Conservation (phyloP, 2,113 vertebrate species). For the Corvus moneduloides region DNA sequence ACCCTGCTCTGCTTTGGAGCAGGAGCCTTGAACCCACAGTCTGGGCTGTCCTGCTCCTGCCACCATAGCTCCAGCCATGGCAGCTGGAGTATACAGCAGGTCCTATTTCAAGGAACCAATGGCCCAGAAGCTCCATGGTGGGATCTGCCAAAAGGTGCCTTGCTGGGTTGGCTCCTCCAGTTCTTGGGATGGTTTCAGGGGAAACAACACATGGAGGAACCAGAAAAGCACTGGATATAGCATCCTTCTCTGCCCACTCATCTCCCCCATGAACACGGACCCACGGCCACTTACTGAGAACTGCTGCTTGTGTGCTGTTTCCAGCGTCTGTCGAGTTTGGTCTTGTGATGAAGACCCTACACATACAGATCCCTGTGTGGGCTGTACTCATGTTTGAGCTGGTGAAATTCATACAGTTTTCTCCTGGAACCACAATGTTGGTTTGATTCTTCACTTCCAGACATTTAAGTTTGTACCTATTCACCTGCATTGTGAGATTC, state of each 20-base stretch:
- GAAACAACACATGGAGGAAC: fast-evolving
- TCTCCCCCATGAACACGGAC: not conserved
- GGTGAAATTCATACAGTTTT: not conserved
- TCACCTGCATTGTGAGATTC: not conserved
- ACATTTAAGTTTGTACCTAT: not conserved
- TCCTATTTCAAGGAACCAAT: not conserved
- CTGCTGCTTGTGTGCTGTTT: fast-evolving
- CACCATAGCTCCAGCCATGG: not conserved
- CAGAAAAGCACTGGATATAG: fast-evolving
- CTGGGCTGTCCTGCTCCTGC: not conserved
- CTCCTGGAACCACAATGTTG: fast-evolving
- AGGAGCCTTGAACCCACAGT: not conserved
- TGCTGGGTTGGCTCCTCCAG: not conserved
- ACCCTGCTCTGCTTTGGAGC: not conserved
- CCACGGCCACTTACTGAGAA: not conserved
- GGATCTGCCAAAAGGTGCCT: not conserved
- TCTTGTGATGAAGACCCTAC: not conserved
- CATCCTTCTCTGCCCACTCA: not conserved
- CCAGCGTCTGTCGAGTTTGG: not conserved
- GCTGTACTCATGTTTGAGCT: fast-evolving
- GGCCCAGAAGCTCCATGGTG: not conserved
- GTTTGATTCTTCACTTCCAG: not conserved
- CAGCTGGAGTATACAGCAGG: not conserved
- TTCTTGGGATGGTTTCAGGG: fast-evolving
- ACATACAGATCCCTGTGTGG: fast-evolving